These are phyloP conservation scores for Chloebia gouldiae DNA, from an alignment of 2,113 vertebrate genomes.

Conservation along the genomic window DNA sequence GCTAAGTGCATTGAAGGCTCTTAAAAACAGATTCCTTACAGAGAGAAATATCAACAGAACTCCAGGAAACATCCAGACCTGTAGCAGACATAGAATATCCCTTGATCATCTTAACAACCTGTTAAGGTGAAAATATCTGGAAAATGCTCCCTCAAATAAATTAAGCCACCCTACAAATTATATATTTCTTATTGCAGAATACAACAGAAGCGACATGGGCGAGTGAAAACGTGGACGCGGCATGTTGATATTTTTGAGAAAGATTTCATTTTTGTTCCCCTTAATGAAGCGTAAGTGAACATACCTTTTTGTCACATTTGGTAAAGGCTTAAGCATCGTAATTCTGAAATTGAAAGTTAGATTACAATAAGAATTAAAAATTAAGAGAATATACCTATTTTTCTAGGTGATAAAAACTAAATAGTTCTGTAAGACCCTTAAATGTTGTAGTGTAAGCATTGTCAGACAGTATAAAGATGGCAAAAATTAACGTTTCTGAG, in stretches of 20 bases:
- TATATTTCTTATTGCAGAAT: slow-evolving; percentile 76
- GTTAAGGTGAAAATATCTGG: neutral
- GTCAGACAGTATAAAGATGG: neutral
- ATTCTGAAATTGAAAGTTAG: neutral
- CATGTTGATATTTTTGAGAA: slow-evolving; percentile 98
- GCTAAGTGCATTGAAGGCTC: neutral
- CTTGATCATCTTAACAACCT: neutral
- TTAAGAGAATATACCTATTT: neutral
- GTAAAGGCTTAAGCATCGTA: neutral
- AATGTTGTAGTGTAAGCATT: neutral
- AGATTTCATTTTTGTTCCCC: slow-evolving; percentile 98
- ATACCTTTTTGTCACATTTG: neutral
- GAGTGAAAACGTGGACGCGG: slow-evolving; percentile 97
- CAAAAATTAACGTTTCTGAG: neutral
- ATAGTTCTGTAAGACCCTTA: neutral
- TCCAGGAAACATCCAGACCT: neutral
- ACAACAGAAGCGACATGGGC: slow-evolving; percentile 91
- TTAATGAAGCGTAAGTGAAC: slow-evolving; percentile 96
- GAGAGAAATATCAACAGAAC: neutral
- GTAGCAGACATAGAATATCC: neutral
- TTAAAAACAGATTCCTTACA: neutral
- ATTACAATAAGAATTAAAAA: neutral
- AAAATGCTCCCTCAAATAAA: neutral
- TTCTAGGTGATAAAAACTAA: neutral
- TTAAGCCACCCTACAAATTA: neutral